A percentile compares a stretch with the other conserved stretches of the same genome.
These are phyloP conservation scores for Monoplex corrugatus DNA, from an alignment of 2,888 invertebrate genomes.

Conservation along the genomic window DNA sequence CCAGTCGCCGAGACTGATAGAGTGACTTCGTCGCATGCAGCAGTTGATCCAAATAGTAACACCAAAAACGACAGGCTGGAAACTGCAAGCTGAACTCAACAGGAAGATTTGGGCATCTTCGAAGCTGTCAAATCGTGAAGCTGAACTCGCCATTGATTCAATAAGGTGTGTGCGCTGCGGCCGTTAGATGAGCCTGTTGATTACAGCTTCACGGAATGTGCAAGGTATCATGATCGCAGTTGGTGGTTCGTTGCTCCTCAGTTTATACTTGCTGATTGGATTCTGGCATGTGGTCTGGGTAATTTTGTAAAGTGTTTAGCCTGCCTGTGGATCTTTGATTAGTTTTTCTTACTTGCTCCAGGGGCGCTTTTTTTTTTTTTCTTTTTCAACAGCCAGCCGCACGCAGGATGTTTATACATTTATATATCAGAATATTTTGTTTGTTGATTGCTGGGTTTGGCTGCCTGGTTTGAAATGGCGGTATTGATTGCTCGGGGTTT, in stretches of 20 bases:
- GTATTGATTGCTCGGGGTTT: no score
- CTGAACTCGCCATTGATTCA: conserved; percentile 6
- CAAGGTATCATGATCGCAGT: conserved; percentile 8
- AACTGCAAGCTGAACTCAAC: background rate
- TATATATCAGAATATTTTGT: background rate
- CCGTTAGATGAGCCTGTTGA: conserved; percentile 16
- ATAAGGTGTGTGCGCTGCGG: background rate
- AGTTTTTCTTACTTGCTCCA: background rate
- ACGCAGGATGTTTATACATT: background rate
- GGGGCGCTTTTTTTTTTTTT: no score
- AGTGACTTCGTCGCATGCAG: no score
- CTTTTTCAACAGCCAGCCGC: background rate
- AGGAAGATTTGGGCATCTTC: background rate
- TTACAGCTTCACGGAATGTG: background rate
- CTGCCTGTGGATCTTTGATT: background rate
- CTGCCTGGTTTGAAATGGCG: no score
- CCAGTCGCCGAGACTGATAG: no score
- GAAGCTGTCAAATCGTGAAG: background rate
- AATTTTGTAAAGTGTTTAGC: conserved; percentile 6
- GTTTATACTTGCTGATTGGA: conserved; percentile 19
- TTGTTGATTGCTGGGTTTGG: no score
- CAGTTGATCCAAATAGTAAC: no score
- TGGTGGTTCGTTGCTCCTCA: background rate
- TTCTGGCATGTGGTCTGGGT: background rate
- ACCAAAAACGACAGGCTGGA: no score